A percentile compares a stretch with the other conserved stretches of the same genome.
phyloP scores from a whole-genome alignment of 2,113 vertebrate genomes.

The Percina caprodes region DNA sequence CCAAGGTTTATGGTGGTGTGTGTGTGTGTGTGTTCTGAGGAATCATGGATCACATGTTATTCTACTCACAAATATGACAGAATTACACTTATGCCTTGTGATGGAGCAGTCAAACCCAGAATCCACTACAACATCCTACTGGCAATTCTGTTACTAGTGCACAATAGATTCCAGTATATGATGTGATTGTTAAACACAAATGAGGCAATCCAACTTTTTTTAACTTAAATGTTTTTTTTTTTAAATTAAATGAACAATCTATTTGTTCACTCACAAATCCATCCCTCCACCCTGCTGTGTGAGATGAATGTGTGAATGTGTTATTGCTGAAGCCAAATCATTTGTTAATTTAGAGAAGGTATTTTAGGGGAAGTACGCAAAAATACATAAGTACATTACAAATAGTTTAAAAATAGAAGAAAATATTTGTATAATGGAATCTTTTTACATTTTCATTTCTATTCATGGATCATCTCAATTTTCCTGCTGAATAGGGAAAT shows the following conservation, averaged over 20 bases:
- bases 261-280: not conserved
- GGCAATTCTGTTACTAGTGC: not conserved
- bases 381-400: not conserved
- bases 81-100: slow-evolving; percentile 22
- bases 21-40: slow-evolving; percentile 3
- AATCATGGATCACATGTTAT: slow-evolving; percentile 25
- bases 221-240: not conserved
- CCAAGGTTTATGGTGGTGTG: slow-evolving; percentile 52
- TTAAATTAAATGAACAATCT: not conserved
- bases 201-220: not conserved
- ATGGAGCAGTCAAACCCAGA: not conserved
- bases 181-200: not conserved
- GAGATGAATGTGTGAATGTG: not conserved
- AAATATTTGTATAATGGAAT: not conserved
- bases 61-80: slow-evolving; percentile 30
- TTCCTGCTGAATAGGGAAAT: not conserved
- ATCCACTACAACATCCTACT: not conserved
- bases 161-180: not conserved
- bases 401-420: not conserved
- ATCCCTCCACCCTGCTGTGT: not conserved
- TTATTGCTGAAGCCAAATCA: not conserved
- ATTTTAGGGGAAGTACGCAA: not conserved
- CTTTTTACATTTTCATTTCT: not conserved
- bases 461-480: not conserved
- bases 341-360: not conserved